Conservation (phyloP, 2,113 vertebrate genomes). For the Dendrocopos noguchii region DNA sequence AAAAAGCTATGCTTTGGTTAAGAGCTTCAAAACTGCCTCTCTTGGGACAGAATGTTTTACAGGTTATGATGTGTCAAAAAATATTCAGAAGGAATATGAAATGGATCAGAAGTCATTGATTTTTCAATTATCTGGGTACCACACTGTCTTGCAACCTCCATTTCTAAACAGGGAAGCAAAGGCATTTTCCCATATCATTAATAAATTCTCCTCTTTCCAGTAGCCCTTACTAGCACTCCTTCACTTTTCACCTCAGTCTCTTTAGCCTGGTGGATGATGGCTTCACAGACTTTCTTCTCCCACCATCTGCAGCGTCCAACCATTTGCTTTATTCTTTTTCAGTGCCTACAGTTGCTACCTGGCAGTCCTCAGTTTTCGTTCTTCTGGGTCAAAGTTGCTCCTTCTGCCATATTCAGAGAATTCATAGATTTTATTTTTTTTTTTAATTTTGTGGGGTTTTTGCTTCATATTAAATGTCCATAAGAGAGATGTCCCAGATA, state of each 20-base stretch:
- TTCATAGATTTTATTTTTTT: background rate
- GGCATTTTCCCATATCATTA: rapidly evolving
- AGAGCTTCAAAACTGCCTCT: background rate
- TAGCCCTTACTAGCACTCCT: background rate
- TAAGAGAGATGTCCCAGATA: background rate
- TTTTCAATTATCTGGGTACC: background rate
- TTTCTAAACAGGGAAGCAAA: background rate
- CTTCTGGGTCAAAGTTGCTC: background rate
- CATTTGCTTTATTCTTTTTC: background rate
- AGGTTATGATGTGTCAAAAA: background rate
- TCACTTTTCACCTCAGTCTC: background rate
- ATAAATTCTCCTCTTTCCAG: background rate
- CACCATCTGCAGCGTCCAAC: background rate
- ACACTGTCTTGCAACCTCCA: background rate
- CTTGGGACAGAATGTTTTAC: background rate
- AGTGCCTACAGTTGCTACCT: background rate
- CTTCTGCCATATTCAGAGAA: background rate
- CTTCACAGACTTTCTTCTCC: background rate
- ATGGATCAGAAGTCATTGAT: background rate
- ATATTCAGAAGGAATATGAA: background rate
- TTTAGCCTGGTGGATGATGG: rapidly evolving
- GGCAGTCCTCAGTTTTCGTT: rapidly evolving
- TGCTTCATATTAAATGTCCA: background rate
- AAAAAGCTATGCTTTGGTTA: background rate
- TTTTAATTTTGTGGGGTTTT: background rate